Evolutionary conservation across 2,113 vertebrate genomes (phyloP).

Genomic region (Zingel zingel): DNA sequence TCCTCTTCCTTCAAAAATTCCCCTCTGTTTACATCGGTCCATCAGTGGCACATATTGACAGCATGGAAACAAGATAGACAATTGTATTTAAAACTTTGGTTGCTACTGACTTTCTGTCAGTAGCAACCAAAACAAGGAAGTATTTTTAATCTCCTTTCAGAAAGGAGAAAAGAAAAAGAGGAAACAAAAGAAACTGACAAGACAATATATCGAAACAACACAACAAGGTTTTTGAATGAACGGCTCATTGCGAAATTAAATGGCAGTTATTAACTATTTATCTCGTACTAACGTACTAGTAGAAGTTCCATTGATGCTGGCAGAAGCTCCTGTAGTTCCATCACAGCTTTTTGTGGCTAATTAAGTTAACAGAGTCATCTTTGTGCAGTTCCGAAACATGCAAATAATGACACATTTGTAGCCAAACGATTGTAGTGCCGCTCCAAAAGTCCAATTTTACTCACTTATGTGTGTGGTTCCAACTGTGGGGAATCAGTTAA

Average conservation of each 20-base stretch:
- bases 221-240: neutral
- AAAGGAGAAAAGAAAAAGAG: neutral
- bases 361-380: slow-evolving; percentile 1
- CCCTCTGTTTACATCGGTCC: slow-evolving; percentile 30
- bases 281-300: neutral
- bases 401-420: slow-evolving; percentile 6
- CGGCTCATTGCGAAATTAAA: neutral
- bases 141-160: too few species aligned
- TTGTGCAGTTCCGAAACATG: slow-evolving; percentile 3
- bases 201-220: neutral
- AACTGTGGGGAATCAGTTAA: slow-evolving; percentile 4
- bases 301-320: neutral
- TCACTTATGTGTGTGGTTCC: neutral
- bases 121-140: neutral
- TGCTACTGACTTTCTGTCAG: neutral
- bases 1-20: slow-evolving; percentile 66
- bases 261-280: neutral
- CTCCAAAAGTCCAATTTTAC: slow-evolving; percentile 15
- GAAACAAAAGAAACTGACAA: neutral
- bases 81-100: neutral
- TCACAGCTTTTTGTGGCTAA: neutral
- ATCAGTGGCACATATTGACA: slow-evolving; percentile 35
- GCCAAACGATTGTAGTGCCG: neutral
- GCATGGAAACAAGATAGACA: neutral
- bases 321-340: neutral